Conservation (phyloP, 2,797 vertebrate species). For the Myripristis jacobus region DNA sequence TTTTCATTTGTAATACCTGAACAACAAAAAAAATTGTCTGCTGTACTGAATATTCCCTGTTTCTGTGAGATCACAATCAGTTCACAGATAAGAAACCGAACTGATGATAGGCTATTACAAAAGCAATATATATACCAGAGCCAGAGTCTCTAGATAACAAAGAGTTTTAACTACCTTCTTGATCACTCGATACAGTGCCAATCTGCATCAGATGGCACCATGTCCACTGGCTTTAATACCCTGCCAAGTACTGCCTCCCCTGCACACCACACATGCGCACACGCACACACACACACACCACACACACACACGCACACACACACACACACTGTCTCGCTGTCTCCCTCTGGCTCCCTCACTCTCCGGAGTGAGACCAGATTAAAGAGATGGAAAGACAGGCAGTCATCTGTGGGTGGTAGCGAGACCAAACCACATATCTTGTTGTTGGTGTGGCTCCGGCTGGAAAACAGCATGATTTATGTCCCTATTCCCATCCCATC, state of each 20-base stretch:
- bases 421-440: constrained; percentile 19
- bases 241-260: neutral
- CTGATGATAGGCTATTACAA: constrained; percentile 53
- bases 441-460: constrained; percentile 20
- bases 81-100: constrained; percentile 46
- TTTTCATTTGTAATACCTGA: constrained; percentile 43
- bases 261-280: no score
- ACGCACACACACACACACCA: neutral
- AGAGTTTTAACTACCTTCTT: constrained; percentile 21
- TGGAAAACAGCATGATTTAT: constrained; percentile 51
- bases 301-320: neutral
- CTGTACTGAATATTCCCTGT: constrained; percentile 39
- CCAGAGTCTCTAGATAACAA: constrained; percentile 25
- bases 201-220: constrained; percentile 32
- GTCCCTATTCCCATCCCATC: constrained; percentile 35
- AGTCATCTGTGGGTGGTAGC: constrained; percentile 12
- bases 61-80: constrained; percentile 57
- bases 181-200: constrained; percentile 45
- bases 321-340: constrained; percentile 20
- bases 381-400: constrained; percentile 27
- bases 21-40: constrained; percentile 2
- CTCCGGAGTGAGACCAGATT: constrained; percentile 34
- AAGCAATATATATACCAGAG: constrained; percentile 46
- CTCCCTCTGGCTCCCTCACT: constrained; percentile 7
- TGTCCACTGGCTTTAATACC: constrained; percentile 27